Base-by-base conservation (phyloP, 2,888 invertebrate species). In the Andrena praecox region DNA sequence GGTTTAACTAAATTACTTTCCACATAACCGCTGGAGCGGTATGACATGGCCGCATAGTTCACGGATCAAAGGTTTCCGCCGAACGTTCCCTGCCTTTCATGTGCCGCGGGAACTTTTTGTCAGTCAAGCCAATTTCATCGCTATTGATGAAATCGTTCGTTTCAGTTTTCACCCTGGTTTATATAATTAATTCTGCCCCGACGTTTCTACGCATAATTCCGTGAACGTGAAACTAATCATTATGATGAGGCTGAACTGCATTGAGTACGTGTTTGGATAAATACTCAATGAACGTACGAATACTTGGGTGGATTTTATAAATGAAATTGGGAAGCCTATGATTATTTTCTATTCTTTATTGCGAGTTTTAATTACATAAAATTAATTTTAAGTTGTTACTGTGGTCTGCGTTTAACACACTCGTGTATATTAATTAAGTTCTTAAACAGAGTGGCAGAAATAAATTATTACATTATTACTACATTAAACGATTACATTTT, bases 1-100 rank as follows among this genome's bases (percentile, higher is more conserved):
- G 87, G 83, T 89, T 87, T 90, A 90, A 90, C 86, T 85, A 88
- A 89, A 90, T 90, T 89, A 89, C 88, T 90, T 89, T 85, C 85
- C 83, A 82, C 82, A 79, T 84, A 88, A 87, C 89, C 89, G 82
- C 89, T 72, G 83, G 80, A 87, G 84, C 80, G 87, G 85, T 80
- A 89, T 88, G 89, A 81, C 88, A 84, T 85, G 78, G 85, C 89
- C 83, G 82, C 89, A 89, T 89, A 89, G 89, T 90, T 89, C 86
- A 80, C 75, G 87, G 89, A 89, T 90, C 89, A 90, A 90, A 90
- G 87, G 87, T 89, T 84, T 79, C 77, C 68, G 56, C 77, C 85
- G 80, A 86, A 86, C 87, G 86, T 85, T 88, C 88, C 79, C 84
- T 68, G 77, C 82, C 83, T 85, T 88, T 85, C 84, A 80, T 86